These are phyloP conservation scores for Micrastur ruficollis DNA, from an alignment of 2,797 vertebrate species.

Conservation along the genomic window DNA sequence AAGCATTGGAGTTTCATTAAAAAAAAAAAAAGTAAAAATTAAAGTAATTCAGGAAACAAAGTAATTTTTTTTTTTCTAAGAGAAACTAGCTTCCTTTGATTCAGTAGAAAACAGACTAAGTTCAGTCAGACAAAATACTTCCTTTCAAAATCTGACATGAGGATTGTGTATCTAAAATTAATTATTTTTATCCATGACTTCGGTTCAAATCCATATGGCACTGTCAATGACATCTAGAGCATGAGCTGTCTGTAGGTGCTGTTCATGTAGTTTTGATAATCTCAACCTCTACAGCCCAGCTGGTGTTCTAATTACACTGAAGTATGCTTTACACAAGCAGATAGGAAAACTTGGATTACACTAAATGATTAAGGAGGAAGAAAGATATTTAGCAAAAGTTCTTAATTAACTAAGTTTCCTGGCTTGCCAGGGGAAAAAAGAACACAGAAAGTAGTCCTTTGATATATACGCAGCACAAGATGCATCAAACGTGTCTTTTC, in stretches of 20 bases:
- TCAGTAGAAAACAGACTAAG: not conserved
- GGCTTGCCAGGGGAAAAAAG: not conserved
- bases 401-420: not conserved
- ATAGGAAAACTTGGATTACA: not conserved
- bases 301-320: not conserved
- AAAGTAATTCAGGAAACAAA: not conserved
- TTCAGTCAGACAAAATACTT: not conserved
- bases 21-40: not conserved
- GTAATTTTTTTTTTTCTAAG: not conserved
- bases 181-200: conserved; percentile 8
- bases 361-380: not conserved
- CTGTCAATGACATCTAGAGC: not conserved
- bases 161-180: not conserved
- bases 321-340: not conserved
- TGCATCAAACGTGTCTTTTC: not conserved
- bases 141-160: not conserved
- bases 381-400: not conserved
- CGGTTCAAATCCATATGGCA: not conserved
- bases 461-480: not conserved
- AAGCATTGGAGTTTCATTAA: not conserved
- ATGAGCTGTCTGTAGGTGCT: not conserved
- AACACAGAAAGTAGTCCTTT: not conserved
- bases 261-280: not conserved
- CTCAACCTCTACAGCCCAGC: not conserved
- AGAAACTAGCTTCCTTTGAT: not conserved